Conservation (phyloP, 1,140 invertebrate genomes). For the Maniola jurtina region DNA sequence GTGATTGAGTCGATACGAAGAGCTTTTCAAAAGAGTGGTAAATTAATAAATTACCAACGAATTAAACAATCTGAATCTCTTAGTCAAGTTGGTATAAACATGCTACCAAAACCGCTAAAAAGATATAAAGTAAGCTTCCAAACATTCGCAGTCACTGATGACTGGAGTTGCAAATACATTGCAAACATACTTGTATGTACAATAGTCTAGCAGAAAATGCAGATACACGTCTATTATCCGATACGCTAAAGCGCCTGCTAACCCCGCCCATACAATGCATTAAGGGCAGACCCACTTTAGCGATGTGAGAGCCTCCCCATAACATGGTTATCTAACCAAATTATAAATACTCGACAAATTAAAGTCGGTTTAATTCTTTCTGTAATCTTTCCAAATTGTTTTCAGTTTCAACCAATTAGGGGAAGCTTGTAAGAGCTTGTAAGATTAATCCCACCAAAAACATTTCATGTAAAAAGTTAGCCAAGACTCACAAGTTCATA, state of each 20-base stretch:
- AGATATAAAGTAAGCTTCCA: too few species aligned
- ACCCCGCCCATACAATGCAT: conserved; percentile 15
- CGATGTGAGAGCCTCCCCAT: conserved; percentile 12
- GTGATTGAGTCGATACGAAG: too few species aligned
- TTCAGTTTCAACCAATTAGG: not conserved
- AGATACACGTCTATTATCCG: conserved; percentile 53
- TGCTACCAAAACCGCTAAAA: too few species aligned
- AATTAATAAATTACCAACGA: too few species aligned
- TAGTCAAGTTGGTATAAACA: too few species aligned
- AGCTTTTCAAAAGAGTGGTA: too few species aligned
- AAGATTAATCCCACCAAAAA: too few species aligned
- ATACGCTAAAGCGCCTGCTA: conserved; percentile 33
- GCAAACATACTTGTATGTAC: not conserved
- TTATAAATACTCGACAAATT: not conserved
- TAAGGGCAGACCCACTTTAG: conserved; percentile 13
- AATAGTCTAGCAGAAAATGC: conserved; percentile 11
- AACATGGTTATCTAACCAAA: not conserved
- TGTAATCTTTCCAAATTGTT: not conserved
- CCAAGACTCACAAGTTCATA: too few species aligned
- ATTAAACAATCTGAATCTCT: too few species aligned
- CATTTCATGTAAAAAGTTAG: too few species aligned
- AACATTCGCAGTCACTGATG: too few species aligned
- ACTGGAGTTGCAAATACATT: not conserved
- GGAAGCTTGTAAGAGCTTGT: not conserved
- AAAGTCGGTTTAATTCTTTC: conserved; percentile 1